phyloP scores from a whole-genome alignment of 2,113 vertebrate genomes.

The Rhodinocichla rosea region DNA sequence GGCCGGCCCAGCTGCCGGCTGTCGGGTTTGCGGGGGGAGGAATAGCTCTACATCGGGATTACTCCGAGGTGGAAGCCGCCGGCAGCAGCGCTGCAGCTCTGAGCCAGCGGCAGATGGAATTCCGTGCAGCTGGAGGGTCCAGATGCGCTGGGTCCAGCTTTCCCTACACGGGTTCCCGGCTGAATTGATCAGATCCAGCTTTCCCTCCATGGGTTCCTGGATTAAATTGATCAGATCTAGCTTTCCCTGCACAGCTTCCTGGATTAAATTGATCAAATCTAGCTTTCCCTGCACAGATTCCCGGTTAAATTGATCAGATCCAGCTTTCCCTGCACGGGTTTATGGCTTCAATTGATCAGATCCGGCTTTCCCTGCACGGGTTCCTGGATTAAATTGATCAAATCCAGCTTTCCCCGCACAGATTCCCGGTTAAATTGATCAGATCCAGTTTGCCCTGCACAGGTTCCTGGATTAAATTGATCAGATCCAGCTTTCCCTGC shows the following conservation, averaged over 20 bases:
- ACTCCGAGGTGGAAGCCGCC: background rate
- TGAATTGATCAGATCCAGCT: background rate
- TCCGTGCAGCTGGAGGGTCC: background rate
- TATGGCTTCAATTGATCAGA: rapidly evolving
- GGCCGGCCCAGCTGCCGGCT: slow-evolving; percentile 25
- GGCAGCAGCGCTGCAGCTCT: background rate
- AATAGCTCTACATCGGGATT: slow-evolving; percentile 6
- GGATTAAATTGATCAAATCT: background rate
- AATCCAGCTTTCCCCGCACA: background rate
- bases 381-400: rapidly evolving
- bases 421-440: background rate
- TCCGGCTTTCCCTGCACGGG: background rate
- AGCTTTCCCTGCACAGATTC: rapidly evolving
- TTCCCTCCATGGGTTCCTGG: rapidly evolving
- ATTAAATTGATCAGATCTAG: too few relatives aligned
- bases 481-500: background rate
- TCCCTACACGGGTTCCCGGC: rapidly evolving
- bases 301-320: too few relatives aligned
- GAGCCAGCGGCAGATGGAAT: slow-evolving; percentile 33
- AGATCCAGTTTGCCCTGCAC: background rate
- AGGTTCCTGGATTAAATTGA: background rate
- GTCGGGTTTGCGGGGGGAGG: background rate
- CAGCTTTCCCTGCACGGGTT: background rate
- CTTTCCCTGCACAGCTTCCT: rapidly evolving
- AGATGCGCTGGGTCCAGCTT: background rate